Evolutionary conservation across 2,888 invertebrate genomes (phyloP).

Genomic region (Archips crataeganus): DNA sequence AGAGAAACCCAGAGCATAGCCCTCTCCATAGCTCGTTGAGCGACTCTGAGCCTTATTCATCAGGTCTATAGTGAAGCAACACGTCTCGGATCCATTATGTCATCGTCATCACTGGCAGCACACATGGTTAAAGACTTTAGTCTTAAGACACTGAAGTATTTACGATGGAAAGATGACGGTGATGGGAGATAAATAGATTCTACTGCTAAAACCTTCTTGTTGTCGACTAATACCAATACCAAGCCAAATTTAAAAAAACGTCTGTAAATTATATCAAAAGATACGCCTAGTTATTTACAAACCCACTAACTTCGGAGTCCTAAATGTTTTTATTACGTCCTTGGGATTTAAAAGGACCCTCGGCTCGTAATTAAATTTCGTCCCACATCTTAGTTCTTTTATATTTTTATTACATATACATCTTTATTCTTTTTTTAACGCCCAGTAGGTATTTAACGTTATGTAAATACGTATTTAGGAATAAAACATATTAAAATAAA

Average conservation of each 20-base stretch:
- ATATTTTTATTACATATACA: conserved; percentile 25
- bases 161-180: too few relatives aligned
- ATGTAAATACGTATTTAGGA: background rate
- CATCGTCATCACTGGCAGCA: too few relatives aligned
- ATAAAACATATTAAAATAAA: background rate
- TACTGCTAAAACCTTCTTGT: conserved; percentile 13
- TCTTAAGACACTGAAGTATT: too few relatives aligned
- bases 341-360: conserved; percentile 23
- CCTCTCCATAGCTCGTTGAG: too few relatives aligned
- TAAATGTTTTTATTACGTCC: conserved; percentile 28
- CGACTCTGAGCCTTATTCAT: too few relatives aligned
- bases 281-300: conserved; percentile 18
- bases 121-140: too few relatives aligned
- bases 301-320: conserved; percentile 16
- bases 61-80: too few relatives aligned
- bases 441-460: background rate
- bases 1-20: too few relatives aligned
- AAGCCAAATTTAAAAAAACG: background rate
- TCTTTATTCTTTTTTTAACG: conserved; percentile 33
- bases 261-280: conserved; percentile 27
- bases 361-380: conserved; percentile 32
- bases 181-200: background rate
- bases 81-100: too few relatives aligned
- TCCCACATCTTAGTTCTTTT: conserved; percentile 20
- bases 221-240: background rate